phyloP scores from a whole-genome alignment of 1,140 invertebrate genomes.

The Physella acuta region DNA sequence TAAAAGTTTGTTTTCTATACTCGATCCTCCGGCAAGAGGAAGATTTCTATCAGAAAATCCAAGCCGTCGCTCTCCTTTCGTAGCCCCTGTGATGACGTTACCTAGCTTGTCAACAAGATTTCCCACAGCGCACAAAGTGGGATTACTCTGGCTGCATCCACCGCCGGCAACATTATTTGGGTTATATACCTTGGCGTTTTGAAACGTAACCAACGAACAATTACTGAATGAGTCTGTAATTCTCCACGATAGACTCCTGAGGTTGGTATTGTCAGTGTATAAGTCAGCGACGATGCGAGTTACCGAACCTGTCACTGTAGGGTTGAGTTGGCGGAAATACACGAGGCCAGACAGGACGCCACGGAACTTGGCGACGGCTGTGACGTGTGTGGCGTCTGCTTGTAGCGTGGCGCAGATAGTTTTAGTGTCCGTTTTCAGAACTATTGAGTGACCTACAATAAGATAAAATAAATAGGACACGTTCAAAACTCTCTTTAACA shows the following conservation, averaged over 20 bases:
- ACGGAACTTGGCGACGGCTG: slow-evolving; percentile 8
- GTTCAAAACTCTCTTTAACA: no score
- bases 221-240: neutral
- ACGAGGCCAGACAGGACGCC: neutral
- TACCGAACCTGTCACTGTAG: neutral
- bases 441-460: slow-evolving; percentile 12
- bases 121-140: neutral
- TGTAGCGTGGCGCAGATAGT: slow-evolving; percentile 20
- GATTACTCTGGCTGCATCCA: neutral
- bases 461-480: neutral
- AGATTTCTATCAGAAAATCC: slow-evolving; percentile 10
- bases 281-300: slow-evolving; percentile 16
- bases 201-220: neutral
- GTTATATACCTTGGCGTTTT: neutral
- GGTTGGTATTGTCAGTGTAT: neutral
- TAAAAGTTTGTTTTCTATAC: neutral
- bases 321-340: slow-evolving; percentile 5
- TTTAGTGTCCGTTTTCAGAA: neutral
- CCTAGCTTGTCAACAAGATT: slow-evolving; percentile 8
- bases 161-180: neutral
- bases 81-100: neutral
- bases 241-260: neutral
- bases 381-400: neutral
- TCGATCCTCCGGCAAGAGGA: neutral
- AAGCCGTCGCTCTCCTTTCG: neutral